These are phyloP conservation scores for Pentamera pediparva DNA, from an alignment of 53 echinoderm and acorn worm species.

Conservation along the genomic window DNA sequence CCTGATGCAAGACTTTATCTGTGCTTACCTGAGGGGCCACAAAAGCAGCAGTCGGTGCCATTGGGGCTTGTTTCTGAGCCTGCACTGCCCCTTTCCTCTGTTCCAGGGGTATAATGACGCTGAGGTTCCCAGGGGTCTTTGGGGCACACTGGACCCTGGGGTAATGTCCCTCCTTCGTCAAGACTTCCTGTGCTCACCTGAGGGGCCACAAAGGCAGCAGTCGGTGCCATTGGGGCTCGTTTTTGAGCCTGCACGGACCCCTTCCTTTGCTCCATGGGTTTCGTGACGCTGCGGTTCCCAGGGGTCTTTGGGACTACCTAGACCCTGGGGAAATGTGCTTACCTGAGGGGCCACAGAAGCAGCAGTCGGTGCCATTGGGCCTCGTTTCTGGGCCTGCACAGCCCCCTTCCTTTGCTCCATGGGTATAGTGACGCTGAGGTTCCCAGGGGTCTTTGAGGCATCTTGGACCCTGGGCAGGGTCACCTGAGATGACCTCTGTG, in stretches of 20 bases:
- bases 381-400: background rate
- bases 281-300: constrained; percentile 15
- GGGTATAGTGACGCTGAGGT: constrained; percentile 17
- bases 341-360: background rate
- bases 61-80: background rate
- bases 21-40: too few species aligned
- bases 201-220: too few species aligned
- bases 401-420: constrained; percentile 15
- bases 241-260: constrained; percentile 6
- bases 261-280: constrained; percentile 12
- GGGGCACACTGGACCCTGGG: constrained; percentile 13
- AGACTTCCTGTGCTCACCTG: too few species aligned
- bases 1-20: too few species aligned
- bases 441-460: constrained; percentile 13
- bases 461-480: constrained; percentile 15
- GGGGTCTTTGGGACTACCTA: constrained; percentile 17
- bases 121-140: constrained; percentile 18
- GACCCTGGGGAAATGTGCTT: background rate
- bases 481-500: constrained; percentile 13
- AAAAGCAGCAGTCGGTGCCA: too few species aligned
- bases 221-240: background rate
- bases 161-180: too few species aligned
- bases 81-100: constrained; percentile 18
- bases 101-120: constrained; percentile 14
- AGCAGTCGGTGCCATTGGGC: background rate